A percentile compares a stretch with the other conserved stretches of the same genome.
These are phyloP conservation scores for Pantherophis vulpinus DNA, from an alignment of 2,797 vertebrate species.

Conservation along the genomic window DNA sequence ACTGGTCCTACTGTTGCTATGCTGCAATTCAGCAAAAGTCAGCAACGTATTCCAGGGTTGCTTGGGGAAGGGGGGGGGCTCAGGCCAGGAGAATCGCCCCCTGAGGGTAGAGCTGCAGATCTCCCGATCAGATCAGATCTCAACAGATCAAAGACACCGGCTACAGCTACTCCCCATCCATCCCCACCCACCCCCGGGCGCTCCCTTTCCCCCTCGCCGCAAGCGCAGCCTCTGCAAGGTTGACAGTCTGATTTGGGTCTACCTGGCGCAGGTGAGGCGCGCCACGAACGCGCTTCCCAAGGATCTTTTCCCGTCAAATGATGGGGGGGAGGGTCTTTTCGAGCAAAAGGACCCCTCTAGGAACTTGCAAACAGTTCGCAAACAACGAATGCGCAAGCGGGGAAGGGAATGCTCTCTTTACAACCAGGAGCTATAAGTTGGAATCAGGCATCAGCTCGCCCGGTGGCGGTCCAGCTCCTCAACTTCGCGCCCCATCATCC, in stretches of 20 bases:
- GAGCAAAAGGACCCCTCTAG: background rate
- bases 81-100: background rate
- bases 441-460: background rate
- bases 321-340: background rate
- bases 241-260: no score
- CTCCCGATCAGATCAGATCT: background rate
- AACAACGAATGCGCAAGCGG: background rate
- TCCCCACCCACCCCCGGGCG: background rate
- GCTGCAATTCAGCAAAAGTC: background rate
- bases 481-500: background rate
- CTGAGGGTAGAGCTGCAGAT: background rate
- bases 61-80: rapidly evolving
- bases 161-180: background rate
- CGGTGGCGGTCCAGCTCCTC: background rate
- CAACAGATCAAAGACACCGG: background rate
- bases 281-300: background rate
- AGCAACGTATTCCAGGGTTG: background rate
- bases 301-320: background rate
- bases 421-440: background rate
- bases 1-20: background rate
- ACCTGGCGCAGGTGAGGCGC: background rate
- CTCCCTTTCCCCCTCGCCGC: background rate
- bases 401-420: background rate
- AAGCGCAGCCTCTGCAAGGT: background rate
- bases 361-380: no score